Evolutionary conservation across 2,797 vertebrate species (phyloP), one percentile per base, ranked within the genome.

Genomic region (Champsocephalus esox): DNA sequence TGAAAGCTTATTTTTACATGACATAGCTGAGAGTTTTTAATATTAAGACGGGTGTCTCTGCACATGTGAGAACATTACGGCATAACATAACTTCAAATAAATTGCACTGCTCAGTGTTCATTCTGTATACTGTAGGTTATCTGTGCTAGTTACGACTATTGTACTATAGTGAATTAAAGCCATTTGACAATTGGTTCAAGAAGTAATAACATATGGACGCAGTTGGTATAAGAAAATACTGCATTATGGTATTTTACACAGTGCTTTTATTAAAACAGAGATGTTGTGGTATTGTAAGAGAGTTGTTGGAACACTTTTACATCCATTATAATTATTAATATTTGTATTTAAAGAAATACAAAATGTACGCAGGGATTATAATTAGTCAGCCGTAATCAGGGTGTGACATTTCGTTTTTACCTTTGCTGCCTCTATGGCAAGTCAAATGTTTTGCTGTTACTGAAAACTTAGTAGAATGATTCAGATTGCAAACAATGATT

Each of bases 1-100:
- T 57, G 54, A 64, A 34, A 73, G 70, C 55, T 80, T 70, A 75
- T 73, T 73, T 82, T 68, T 60, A 61, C 73, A 73, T 75, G 16
- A 69, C 75, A 82, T 48, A 60, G 55, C 32, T 43, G 41, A 65
- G 59, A 19, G n/a, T 74, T 73, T 73, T 75, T 65, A 62, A 75
- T 68, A 78, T 66, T 34, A 41, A 60, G 61, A 59, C 43, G 55
- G 19, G 24, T 51, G 21, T 66, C 12, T 64, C 28, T 63, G 50
- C n/a, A 57, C 13, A 77, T 75, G 59, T 62, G 43, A 74, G 58
- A 41, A 55, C 43, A 76, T 73, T 11, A 59, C 45, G n/a, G 62
- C 34, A 38, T 28, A 5, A 28, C 28, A 28, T 2, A 48, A 19
- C 16, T 62, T 19, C 19, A 43, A 50, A 63, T 16, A 51, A 38